Evolutionary conservation across 2,113 vertebrate species (phyloP).

Genomic region (Bubo bubo): DNA sequence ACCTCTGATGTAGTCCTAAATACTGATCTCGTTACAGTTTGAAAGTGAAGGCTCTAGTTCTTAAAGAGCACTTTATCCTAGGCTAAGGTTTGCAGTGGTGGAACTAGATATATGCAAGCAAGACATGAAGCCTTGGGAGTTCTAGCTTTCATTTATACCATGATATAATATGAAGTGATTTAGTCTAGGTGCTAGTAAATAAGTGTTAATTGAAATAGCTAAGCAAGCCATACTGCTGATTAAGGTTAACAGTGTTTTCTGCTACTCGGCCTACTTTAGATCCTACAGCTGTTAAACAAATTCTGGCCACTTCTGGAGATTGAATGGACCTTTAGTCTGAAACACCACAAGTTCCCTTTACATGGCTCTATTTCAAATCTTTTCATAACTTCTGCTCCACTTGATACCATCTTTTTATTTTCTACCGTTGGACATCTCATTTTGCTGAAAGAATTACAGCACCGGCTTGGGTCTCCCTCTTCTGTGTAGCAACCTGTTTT

Average conservation of each 20-base stretch:
- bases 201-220: neutral
- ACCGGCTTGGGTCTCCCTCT: neutral
- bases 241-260: neutral
- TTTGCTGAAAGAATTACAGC: neutral
- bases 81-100: neutral
- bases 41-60: neutral
- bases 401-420: neutral
- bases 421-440: neutral
- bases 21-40: neutral
- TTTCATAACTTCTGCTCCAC: neutral
- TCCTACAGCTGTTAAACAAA: neutral
- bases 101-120: neutral
- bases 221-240: neutral
- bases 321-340: neutral
- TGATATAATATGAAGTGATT: neutral
- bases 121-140: neutral
- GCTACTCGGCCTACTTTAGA: neutral
- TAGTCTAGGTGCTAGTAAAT: neutral
- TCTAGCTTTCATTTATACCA: neutral
- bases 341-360: neutral
- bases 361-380: neutral
- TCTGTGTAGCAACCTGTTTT: neutral
- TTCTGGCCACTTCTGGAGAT: neutral
- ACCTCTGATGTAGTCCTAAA: neutral
- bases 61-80: neutral